Percentiles rank a stretch among this genome's conserved stretches.
Evolutionary conservation across 2,797 vertebrate genomes (phyloP).

Genomic region (Gymnoscopelus microlampas): DNA sequence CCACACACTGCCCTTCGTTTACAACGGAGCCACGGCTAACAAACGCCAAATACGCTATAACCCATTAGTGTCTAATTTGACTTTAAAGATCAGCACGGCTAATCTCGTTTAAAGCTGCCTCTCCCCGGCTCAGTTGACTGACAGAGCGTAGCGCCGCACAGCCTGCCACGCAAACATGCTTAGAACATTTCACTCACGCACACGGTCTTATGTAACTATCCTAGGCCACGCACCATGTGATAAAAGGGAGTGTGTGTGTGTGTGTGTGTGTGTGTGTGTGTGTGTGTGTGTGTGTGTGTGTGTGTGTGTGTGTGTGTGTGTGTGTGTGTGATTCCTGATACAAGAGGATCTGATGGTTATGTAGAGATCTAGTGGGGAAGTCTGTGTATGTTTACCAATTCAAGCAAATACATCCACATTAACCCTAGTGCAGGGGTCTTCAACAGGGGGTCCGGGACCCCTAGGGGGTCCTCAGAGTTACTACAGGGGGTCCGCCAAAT

Average conservation of each 20-base stretch:
- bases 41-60: conserved; percentile 52
- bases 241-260: no score
- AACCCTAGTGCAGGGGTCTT: no score
- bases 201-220: conserved; percentile 13
- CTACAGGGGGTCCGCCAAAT: no score
- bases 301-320: background rate
- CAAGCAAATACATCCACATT: no score
- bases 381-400: background rate
- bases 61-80: conserved; percentile 61
- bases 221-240: no score
- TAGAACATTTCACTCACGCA: background rate
- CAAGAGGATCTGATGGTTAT: no score
- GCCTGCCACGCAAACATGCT: background rate
- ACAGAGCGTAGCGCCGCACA: background rate
- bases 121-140: conserved; percentile 28
- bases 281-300: background rate
- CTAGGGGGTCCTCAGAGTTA: no score
- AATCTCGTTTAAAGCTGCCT: conserved; percentile 66
- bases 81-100: conserved; percentile 53
- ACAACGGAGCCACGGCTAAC: conserved; percentile 43
- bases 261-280: no score
- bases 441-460: no score
- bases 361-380: no score
- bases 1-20: conserved; percentile 53
- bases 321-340: no score